These are phyloP conservation scores for Periplaneta americana DNA, from an alignment of 1,140 invertebrate species.

Conservation along the genomic window DNA sequence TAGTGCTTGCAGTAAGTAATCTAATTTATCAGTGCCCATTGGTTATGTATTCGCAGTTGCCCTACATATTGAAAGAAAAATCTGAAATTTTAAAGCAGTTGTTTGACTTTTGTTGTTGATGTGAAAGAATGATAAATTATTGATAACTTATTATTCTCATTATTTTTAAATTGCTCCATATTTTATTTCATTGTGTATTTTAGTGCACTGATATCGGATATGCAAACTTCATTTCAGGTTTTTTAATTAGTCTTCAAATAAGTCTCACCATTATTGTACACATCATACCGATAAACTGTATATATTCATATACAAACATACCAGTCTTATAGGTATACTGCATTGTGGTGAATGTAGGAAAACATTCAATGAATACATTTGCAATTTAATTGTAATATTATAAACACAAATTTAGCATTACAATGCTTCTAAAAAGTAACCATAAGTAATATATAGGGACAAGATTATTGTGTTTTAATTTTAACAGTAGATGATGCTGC, in stretches of 20 bases:
- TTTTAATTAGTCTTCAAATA: background rate
- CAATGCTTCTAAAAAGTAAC: too few species aligned
- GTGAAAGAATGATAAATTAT: background rate
- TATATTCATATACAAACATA: background rate
- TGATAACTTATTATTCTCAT: background rate
- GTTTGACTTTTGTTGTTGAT: background rate
- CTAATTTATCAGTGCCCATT: background rate
- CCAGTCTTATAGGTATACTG: background rate
- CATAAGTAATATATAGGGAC: too few species aligned
- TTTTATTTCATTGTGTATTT: too few species aligned
- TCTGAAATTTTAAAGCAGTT: background rate
- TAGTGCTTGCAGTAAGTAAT: too few species aligned
- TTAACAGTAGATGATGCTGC: too few species aligned
- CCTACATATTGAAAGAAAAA: background rate
- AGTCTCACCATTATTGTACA: background rate
- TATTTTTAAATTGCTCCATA: too few species aligned
- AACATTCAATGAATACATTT: too few species aligned
- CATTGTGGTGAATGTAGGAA: background rate
- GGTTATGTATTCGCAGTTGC: background rate
- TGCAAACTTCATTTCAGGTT: background rate
- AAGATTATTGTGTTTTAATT: too few species aligned
- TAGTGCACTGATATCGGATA: background rate
- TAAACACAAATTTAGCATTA: too few species aligned
- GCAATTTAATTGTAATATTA: too few species aligned
- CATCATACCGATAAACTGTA: background rate